Conservation (phyloP, 2,797 vertebrate genomes). For the Kryptopterus vitreolus region DNA sequence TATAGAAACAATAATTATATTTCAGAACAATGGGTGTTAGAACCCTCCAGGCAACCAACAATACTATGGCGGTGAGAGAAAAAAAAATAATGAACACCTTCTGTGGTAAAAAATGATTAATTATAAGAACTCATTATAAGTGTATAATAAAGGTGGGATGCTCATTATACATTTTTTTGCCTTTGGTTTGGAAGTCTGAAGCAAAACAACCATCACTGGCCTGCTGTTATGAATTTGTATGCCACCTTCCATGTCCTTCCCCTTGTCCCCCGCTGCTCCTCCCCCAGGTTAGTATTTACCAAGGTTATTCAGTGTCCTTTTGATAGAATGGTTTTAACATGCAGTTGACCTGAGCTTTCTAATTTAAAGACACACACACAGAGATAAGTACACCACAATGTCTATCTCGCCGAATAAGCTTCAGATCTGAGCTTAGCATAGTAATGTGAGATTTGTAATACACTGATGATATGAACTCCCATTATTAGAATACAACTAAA, state of each 20-base stretch:
- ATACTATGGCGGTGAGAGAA: background rate
- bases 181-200: background rate
- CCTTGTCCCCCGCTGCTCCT: slow-evolving; percentile 17
- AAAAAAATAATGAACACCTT: background rate
- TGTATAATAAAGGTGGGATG: background rate
- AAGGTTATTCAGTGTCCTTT: slow-evolving; percentile 42
- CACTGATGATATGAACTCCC: background rate
- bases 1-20: background rate
- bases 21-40: background rate
- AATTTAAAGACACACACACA: slow-evolving; percentile 7
- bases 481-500: background rate
- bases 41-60: background rate
- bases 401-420: background rate
- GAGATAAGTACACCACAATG: background rate
- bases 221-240: slow-evolving; percentile 16
- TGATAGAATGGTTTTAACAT: slow-evolving; percentile 36
- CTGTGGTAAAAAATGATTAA: background rate
- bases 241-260: slow-evolving; percentile 19
- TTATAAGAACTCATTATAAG: background rate
- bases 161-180: background rate
- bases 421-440: background rate
- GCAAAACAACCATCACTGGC: background rate
- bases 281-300: slow-evolving; percentile 29
- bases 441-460: background rate
- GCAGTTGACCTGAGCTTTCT: slow-evolving; percentile 28